Evolutionary conservation across 2,888 invertebrate genomes (phyloP).

Genomic region (Brenthis daphne): DNA sequence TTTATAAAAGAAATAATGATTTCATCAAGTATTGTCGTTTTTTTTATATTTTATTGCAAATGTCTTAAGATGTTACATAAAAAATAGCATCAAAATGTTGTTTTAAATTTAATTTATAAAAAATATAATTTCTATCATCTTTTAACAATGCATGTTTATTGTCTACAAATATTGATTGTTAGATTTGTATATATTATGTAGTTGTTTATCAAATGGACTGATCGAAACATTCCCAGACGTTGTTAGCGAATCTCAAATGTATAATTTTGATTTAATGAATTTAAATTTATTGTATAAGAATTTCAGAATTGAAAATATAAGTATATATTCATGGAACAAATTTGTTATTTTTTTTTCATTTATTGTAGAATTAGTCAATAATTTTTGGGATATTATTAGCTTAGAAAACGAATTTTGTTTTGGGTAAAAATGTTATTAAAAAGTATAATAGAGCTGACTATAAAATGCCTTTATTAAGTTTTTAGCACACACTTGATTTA

Average conservation of each 20-base stretch:
- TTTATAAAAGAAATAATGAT: no score
- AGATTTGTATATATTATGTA: slow-evolving; percentile 1
- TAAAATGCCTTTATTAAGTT: slow-evolving; percentile 28
- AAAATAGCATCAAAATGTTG: no score
- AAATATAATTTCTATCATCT: no score
- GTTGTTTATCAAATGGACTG: slow-evolving; percentile 24
- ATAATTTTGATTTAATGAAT: slow-evolving; percentile 13
- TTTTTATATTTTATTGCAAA: no score
- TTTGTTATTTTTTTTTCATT: neutral
- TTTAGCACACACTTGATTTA: slow-evolving; percentile 29
- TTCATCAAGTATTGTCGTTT: no score
- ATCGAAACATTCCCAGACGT: slow-evolving; percentile 34
- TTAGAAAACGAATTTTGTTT: neutral
- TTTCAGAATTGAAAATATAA: slow-evolving; percentile 2
- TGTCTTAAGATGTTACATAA: no score
- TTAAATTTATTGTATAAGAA: slow-evolving; percentile 18
- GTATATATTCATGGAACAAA: slow-evolving; percentile 10
- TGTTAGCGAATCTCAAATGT: slow-evolving; percentile 40
- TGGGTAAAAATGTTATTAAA: neutral
- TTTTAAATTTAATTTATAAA: no score
- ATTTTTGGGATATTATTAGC: no score
- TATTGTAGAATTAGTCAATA: no score
- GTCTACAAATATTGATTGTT: neutral
- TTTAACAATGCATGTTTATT: neutral
- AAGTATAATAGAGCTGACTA: slow-evolving; percentile 3